A percentile compares a stretch with the other conserved stretches of the same genome.
These are phyloP conservation scores for Crypturellus undulatus DNA, from an alignment of 2,113 vertebrate genomes.

Conservation along the genomic window DNA sequence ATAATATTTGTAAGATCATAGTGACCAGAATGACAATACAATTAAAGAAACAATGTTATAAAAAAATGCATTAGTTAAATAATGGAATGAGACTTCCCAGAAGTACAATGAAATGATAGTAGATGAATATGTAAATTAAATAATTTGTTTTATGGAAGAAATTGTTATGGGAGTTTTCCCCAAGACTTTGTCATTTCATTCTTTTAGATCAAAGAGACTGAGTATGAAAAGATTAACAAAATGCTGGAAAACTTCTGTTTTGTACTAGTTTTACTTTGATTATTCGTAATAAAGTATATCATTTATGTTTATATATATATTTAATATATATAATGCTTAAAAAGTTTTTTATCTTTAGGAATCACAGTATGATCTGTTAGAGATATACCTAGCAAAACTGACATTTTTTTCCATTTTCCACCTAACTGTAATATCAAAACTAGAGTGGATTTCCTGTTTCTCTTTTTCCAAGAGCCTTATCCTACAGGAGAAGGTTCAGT, in stretches of 20 bases:
- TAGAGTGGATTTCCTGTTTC: not conserved
- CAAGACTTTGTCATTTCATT: not conserved
- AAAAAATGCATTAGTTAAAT: not conserved
- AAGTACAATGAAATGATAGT: not conserved
- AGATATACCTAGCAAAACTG: not conserved
- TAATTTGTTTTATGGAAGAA: not conserved
- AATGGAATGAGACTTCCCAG: not conserved
- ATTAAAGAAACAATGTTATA: not conserved
- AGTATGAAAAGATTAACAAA: not conserved
- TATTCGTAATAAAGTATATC: not conserved
- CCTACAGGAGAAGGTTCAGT: conserved; percentile 19
- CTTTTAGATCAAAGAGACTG: not conserved
- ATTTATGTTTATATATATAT: not conserved
- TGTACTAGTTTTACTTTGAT: not conserved
- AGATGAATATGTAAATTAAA: not conserved
- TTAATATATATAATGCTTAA: not conserved
- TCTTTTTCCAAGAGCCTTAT: not conserved
- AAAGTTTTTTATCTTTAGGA: not conserved
- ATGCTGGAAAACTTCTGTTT: not conserved
- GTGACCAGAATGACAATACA: not conserved
- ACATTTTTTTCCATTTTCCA: not conserved
- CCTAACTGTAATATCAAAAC: not conserved
- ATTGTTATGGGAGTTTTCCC: not conserved
- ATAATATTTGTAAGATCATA: not conserved
- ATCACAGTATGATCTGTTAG: not conserved